Evolutionary conservation across 2,888 invertebrate genomes (phyloP), one percentile per base, ranked within the genome.

Genomic region (Iselma pallidipennis): DNA sequence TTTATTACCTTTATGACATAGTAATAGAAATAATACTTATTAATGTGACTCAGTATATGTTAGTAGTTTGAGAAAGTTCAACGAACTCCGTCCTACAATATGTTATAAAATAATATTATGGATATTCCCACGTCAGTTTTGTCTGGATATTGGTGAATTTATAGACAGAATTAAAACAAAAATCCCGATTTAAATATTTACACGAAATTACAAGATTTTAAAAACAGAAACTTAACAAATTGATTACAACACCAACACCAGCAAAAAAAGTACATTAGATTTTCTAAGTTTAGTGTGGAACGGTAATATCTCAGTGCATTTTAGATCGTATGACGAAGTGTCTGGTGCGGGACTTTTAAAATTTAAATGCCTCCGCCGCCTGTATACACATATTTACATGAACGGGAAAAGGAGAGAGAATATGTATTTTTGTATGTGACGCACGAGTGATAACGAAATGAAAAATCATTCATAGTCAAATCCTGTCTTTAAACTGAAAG

Each of bases 11-110:
- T 50, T 50, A 50, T 50, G 25, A 16, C 50, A 50, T 26, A 50
- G 50, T 50, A 28, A 50, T 50, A 50, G 28, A 25, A 50, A 50
- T 50, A 50, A 50, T 50, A 50, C 50, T 50, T 50, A 50, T 50
- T 50, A 28, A 50, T 29, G 26, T 50, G 50, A 50, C 16, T 50
- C 50, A 28, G 26, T 29, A 31, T 31, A 31, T 31, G 31, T 33
- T 14, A 9, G 4, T 37, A 37, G 37, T 37, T 37, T 37, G 37
- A 37, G 37, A 37, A 37, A 16, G 37, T 37, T 14, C 37, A 37
- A 37, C 16, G 37, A 37, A 37, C n/a, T n/a, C 37, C 37, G 37
- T 37, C 37, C 37, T 37, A 37, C 37, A 37, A 31, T n/a, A 37
- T 37, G 37, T 37, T 37, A 37, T 37, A 37, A 37, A 37, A 37